phyloP scores from a whole-genome alignment of 1,140 invertebrate species.

The Zophobas atratus region DNA sequence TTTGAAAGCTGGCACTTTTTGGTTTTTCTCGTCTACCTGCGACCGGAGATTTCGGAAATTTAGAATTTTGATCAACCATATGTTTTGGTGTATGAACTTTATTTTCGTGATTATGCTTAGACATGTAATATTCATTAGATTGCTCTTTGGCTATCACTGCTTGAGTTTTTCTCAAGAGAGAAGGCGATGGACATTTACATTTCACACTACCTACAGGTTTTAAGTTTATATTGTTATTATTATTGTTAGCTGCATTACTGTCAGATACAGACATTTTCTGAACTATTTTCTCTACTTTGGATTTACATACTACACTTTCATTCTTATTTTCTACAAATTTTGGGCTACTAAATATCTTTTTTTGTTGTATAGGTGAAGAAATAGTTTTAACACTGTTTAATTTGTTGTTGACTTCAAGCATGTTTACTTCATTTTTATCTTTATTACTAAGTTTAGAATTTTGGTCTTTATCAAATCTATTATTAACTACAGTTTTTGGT shows the following conservation, averaged over 20 bases:
- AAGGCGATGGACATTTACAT: slow-evolving; percentile 59
- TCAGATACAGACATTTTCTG: slow-evolving; percentile 22
- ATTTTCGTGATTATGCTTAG: slow-evolving; percentile 19
- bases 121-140: slow-evolving; percentile 53
- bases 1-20: slow-evolving; percentile 62
- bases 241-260: slow-evolving; percentile 17
- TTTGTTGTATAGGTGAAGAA: slow-evolving; percentile 11
- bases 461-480: slow-evolving; percentile 18
- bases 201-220: slow-evolving; percentile 41
- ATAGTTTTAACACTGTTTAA: not conserved
- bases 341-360: slow-evolving; percentile 20
- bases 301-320: slow-evolving; percentile 4
- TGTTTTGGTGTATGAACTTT: slow-evolving; percentile 1
- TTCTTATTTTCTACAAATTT: slow-evolving; percentile 20
- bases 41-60: slow-evolving; percentile 49
- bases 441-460: not conserved
- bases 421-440: slow-evolving; percentile 5
- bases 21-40: slow-evolving; percentile 53
- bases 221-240: slow-evolving; percentile 23
- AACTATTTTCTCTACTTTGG: slow-evolving; percentile 33
- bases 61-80: slow-evolving; percentile 28
- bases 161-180: slow-evolving; percentile 60
- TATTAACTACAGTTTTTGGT: slow-evolving; percentile 24
- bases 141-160: slow-evolving; percentile 60
- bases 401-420: slow-evolving; percentile 10